Evolutionary conservation across 2,888 invertebrate genomes (phyloP), one percentile per base, ranked within the genome.

Genomic region (Diplazon laetatorius): DNA sequence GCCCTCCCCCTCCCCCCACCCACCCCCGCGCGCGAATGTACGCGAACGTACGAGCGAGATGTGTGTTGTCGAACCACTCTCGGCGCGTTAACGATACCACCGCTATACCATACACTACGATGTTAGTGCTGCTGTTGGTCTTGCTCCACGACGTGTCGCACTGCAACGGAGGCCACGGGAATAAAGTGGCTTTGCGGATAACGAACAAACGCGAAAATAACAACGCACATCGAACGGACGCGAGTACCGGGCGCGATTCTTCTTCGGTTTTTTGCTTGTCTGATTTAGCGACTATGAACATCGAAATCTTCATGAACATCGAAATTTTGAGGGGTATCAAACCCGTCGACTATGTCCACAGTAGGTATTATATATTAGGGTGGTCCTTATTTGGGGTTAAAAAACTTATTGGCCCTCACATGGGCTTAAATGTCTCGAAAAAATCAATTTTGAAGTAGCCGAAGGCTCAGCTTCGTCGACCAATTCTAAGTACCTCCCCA

Each of bases 11-110:
- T n/a, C n/a, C n/a, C n/a, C n/a, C n/a, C n/a, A n/a, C n/a, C n/a
- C n/a, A n/a, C n/a, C n/a, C 73, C 57, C 63, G 76, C 76, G 85
- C 81, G 81, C 83, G 81, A 66, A 60, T 72, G 66, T 52, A 42
- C 25, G 69, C 60, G 57, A 62, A 55, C 44, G 44, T 66, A 65
- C 73, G 59, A 48, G 65, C 39, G 59, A 35, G 37, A 18, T 37
- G 57, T 60, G 59, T 69, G 63, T 50, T 63, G 57, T 70, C 68
- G 55, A 39, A 48, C 39, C 37, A 30, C 66, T 57, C 78, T 60
- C 71, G 46, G 59, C 72, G 76, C 63, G 79, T 76, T 76, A 76
- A 76, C 79, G 71, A 72, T 76, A 60, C 72, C 44, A 65, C 50
- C 50, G 69, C 76, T 39, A n/a, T n/a, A n/a, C n/a, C n/a, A n/a